Percentiles rank a stretch among this genome's conserved stretches.
Conservation (phyloP, 53 echinoderm and acorn worm genomes). For the Zoroaster sp. region DNA sequence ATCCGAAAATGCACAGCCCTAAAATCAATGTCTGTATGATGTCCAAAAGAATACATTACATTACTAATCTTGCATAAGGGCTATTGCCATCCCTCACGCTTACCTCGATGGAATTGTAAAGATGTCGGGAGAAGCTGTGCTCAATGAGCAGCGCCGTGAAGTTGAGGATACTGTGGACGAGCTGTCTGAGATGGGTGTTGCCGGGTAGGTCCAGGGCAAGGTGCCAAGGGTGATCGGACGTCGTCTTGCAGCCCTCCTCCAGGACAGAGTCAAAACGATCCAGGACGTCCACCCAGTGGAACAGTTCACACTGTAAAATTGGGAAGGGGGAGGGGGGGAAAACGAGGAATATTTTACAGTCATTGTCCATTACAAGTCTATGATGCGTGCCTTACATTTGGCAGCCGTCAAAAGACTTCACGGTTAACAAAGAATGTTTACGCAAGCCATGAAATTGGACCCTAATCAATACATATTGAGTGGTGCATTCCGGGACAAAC, state of each 20-base stretch:
- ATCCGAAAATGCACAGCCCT: too few relatives aligned
- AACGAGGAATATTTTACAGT: background rate
- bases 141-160: slow-evolving; percentile 97
- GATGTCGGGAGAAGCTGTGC: slow-evolving; percentile 97
- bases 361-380: background rate
- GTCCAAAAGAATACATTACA: too few relatives aligned
- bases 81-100: background rate
- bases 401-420: background rate
- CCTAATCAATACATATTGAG: background rate
- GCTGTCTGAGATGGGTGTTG: slow-evolving; percentile 68
- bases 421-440: background rate
- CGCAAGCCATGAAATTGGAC: background rate
- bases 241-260: slow-evolving; percentile 79
- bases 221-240: slow-evolving; percentile 79
- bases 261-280: slow-evolving; percentile 91
- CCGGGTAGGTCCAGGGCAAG: slow-evolving; percentile 79
- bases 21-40: too few relatives aligned
- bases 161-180: slow-evolving; percentile 85
- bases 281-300: slow-evolving; percentile 98
- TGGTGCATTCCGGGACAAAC: background rate
- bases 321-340: background rate
- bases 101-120: slow-evolving; percentile 99
- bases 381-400: background rate
- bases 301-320: slow-evolving; percentile 85
- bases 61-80: too few relatives aligned